phyloP scores from a whole-genome alignment of 2,113 vertebrate genomes.

The Danio rerio region DNA sequence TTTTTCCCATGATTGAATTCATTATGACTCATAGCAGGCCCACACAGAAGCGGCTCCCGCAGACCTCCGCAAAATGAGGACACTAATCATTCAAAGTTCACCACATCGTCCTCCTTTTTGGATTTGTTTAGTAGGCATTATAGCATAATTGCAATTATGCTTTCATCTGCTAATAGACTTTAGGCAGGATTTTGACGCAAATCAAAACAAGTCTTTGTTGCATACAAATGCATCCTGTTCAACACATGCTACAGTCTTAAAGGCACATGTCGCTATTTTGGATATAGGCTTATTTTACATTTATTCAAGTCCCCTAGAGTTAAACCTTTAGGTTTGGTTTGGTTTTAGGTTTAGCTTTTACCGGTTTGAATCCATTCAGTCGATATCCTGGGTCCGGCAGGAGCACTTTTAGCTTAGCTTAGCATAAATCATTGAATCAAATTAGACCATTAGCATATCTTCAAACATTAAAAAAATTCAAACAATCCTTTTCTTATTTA shows the following conservation, averaged over 20 bases:
- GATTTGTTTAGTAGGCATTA: not conserved
- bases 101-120: not conserved
- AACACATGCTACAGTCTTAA: not conserved
- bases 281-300: too few relatives aligned
- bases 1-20: not conserved
- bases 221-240: not conserved
- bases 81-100: not conserved
- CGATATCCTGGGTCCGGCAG: too few relatives aligned
- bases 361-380: too few relatives aligned
- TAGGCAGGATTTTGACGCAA: not conserved
- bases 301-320: too few relatives aligned
- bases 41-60: not conserved
- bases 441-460: too few relatives aligned
- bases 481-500: too few relatives aligned
- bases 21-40: constrained; percentile 32
- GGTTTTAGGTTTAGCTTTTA: too few relatives aligned
- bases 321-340: too few relatives aligned
- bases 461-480: too few relatives aligned
- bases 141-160: not conserved
- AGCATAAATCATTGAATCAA: too few relatives aligned
- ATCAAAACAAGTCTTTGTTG: not conserved
- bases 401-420: too few relatives aligned
- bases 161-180: not conserved
- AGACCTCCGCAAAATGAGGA: not conserved
- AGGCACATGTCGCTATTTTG: too few relatives aligned